These are phyloP conservation scores for Cactoblastis cactorum DNA, from an alignment of 2,888 invertebrate genomes.

Conservation along the genomic window DNA sequence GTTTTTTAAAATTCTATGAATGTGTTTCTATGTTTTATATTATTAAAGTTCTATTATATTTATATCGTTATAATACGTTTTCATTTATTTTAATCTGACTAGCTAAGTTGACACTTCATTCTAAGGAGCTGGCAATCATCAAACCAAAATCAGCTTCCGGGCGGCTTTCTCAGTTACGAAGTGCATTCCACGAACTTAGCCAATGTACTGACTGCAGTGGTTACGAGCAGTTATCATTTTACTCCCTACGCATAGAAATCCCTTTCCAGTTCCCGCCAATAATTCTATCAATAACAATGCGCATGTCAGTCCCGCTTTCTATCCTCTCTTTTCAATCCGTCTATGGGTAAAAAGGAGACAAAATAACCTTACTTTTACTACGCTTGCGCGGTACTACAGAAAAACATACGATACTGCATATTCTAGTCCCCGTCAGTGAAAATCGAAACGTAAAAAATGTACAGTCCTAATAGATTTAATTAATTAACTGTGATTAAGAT, in stretches of 20 bases:
- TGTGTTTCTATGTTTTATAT: no score
- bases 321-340: conserved; percentile 38
- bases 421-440: conserved; percentile 19
- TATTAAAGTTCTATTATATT: no score
- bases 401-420: conserved; percentile 21
- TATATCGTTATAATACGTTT: no score
- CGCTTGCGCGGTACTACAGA: conserved; percentile 55
- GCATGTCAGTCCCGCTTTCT: conserved; percentile 52
- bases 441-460: conserved; percentile 16
- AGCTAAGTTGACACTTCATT: no score
- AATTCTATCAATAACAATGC: conserved; percentile 71
- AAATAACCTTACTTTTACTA: conserved; percentile 52
- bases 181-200: no score
- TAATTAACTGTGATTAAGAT: conserved; percentile 19
- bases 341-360: conserved; percentile 37
- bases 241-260: conserved; percentile 5
- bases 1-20: no score
- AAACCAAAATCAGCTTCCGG: no score
- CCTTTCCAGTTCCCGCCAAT: conserved; percentile 56
- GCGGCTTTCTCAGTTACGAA: no score
- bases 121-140: no score
- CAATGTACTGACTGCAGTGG: no score
- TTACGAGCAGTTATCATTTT: neutral
- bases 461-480: conserved; percentile 16
- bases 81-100: no score